These are phyloP conservation scores for Drosophila equinoxialis DNA, from an alignment of 1,140 invertebrate species.

Conservation along the genomic window DNA sequence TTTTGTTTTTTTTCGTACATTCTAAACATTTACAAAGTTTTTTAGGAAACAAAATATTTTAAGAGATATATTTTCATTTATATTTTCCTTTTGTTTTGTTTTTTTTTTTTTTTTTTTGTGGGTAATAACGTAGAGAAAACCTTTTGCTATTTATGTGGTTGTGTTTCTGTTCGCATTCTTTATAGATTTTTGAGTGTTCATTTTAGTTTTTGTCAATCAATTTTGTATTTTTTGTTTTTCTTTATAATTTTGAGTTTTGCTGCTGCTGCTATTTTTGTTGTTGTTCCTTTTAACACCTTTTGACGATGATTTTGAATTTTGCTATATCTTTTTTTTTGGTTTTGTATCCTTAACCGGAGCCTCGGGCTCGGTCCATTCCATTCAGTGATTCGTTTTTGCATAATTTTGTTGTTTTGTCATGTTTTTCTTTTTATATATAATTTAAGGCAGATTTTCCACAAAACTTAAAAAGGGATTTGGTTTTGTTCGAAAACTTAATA, in stretches of 20 bases:
- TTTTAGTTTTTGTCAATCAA: conserved; percentile 49
- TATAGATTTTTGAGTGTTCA: conserved; percentile 17
- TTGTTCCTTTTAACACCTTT: conserved; percentile 33
- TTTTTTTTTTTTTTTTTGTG: conserved; percentile 40
- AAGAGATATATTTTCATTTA: conserved; percentile 15
- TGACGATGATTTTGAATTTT: conserved; percentile 71
- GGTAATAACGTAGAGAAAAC: conserved; percentile 64
- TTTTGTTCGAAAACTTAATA: conserved; percentile 46
- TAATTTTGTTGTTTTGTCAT: conserved; percentile 68
- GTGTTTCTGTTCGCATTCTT: conserved; percentile 18
- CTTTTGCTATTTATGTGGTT: conserved; percentile 56
- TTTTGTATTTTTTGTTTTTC: conserved; percentile 46
- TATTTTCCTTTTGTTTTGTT: conserved; percentile 37
- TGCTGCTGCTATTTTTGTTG: conserved; percentile 35
- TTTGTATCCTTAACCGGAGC: conserved; percentile 11
- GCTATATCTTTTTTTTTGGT: conserved; percentile 42
- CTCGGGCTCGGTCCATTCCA: conserved; percentile 11
- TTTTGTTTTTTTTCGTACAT: conserved; percentile 53
- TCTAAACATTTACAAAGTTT: conserved; percentile 75
- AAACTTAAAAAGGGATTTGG: conserved; percentile 83
- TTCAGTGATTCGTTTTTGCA: conserved; percentile 38
- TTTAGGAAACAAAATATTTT: conserved; percentile 57
- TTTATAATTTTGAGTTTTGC: conserved; percentile 70
- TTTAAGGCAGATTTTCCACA: conserved; percentile 88
- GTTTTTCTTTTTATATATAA: conserved; percentile 76